Evolutionary conservation across 2,888 invertebrate genomes (phyloP), one percentile per base, ranked within the genome.

Genomic region (Ochlodes sylvanus): DNA sequence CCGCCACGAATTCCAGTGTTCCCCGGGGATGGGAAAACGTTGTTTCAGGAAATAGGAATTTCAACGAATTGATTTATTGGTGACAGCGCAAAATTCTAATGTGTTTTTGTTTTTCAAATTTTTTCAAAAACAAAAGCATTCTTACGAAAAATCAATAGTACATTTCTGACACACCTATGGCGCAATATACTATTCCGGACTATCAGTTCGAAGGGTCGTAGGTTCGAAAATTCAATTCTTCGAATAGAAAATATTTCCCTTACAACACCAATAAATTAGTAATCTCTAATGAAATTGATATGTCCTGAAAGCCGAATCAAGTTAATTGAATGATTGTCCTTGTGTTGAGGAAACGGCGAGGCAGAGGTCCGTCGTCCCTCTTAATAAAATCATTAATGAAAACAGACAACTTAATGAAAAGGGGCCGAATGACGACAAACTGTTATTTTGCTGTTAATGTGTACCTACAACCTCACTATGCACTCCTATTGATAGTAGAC

Each of bases 381-480:
- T 44, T 44, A 63, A 63, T 63, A 63, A 63, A 63, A 44, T 63
- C 63, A 44, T 56, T 63, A 56, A 63, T 63, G 63, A 56, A 63
- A 63, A 63, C 63, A 32, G 63, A 63, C 63, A 66, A 66, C 12
- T n/a, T 61, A 47, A 50, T 44, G 44, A 47, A 47, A 50, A 15
- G 12, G 27, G 61, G 5, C 47, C 21, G 57, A 60, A 44, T n/a
- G n/a, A n/a, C 14, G 42, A 4, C 41, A 3, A 52, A 38, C 12
- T 38, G 38, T 38, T 38, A 38, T 34, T 9, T 7, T 38, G 38
- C 12, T 38, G 38, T 38, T 38, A 9, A 38, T 38, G 10, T 10
- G 12, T 34, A 34, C 7, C 10, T 38, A n/a, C 10, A 7, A 34
- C 38, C 12, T 38, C 38, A 2, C 10, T 38, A 12, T 38, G 9